Conservation (phyloP, 2,888 invertebrate species). For the Magallana nippona region DNA sequence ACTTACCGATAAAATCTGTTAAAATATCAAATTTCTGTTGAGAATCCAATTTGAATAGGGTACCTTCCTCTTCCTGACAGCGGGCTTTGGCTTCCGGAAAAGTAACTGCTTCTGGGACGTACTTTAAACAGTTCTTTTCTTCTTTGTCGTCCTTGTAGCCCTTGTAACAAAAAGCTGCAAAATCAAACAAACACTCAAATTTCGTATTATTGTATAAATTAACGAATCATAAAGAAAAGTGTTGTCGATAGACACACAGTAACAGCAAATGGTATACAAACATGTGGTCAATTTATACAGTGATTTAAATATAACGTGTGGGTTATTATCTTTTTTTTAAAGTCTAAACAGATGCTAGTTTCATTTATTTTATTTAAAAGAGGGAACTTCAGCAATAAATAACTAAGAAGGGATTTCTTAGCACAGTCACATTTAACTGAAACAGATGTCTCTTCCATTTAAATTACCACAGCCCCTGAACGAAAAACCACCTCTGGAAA, state of each 20-base stretch:
- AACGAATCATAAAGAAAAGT: too few relatives aligned
- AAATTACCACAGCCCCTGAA: not conserved
- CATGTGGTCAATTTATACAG: too few relatives aligned
- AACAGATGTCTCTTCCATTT: too few relatives aligned
- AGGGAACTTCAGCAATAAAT: too few relatives aligned
- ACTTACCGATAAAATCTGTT: not conserved
- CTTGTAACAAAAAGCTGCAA: not conserved
- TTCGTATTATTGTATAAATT: not conserved
- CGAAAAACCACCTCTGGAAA: not conserved
- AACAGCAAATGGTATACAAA: too few relatives aligned
- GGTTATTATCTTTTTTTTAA: too few relatives aligned
- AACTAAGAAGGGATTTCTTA: too few relatives aligned
- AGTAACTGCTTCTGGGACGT: not conserved
- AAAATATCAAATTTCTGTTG: conserved; percentile 1
- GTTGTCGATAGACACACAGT: too few relatives aligned
- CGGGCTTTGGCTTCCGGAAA: not conserved
- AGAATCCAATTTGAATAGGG: not conserved
- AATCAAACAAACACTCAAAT: not conserved
- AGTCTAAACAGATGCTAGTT: too few relatives aligned
- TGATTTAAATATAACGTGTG: too few relatives aligned
- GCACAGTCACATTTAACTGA: too few relatives aligned
- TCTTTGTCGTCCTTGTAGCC: not conserved
- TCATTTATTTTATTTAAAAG: too few relatives aligned
- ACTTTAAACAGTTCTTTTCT: not conserved
- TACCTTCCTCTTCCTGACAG: not conserved